These are phyloP conservation scores for Pithys albifrons DNA, from an alignment of 2,113 vertebrate genomes.

Conservation along the genomic window DNA sequence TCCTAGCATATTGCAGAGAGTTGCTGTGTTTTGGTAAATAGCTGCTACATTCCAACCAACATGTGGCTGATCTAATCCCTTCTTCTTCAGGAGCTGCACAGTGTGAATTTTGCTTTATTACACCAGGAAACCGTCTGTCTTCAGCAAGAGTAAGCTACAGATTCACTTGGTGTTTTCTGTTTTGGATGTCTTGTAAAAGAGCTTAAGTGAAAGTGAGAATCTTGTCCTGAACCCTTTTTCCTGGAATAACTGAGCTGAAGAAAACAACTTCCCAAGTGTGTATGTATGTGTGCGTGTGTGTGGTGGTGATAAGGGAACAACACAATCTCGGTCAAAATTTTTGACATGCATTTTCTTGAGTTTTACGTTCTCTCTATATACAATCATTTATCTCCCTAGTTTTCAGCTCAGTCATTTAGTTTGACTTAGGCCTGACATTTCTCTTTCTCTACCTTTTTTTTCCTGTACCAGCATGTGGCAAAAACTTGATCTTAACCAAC, in stretches of 20 bases:
- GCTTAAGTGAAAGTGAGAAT: neutral
- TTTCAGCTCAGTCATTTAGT: neutral
- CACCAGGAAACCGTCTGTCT: neutral
- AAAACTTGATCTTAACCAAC: neutral
- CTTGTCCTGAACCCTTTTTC: neutral
- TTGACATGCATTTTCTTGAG: neutral
- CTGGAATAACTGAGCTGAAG: neutral
- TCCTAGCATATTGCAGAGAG: neutral
- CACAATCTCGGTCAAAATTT: neutral
- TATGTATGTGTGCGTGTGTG: too few relatives aligned
- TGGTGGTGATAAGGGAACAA: neutral
- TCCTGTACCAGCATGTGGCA: neutral
- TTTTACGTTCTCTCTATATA: neutral
- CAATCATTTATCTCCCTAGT: neutral
- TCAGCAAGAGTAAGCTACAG: neutral
- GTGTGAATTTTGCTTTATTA: neutral
- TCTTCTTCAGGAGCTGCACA: neutral
- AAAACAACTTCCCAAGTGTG: neutral
- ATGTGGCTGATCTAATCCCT: constrained; percentile 9
- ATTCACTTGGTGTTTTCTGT: neutral
- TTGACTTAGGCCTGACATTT: neutral
- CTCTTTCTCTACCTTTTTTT: neutral
- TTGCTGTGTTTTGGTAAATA: constrained; percentile 18
- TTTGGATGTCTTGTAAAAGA: neutral
- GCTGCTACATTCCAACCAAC: neutral